Base-by-base conservation (phyloP, 2,113 vertebrate genomes). In the Ailuropoda melanoleuca region DNA sequence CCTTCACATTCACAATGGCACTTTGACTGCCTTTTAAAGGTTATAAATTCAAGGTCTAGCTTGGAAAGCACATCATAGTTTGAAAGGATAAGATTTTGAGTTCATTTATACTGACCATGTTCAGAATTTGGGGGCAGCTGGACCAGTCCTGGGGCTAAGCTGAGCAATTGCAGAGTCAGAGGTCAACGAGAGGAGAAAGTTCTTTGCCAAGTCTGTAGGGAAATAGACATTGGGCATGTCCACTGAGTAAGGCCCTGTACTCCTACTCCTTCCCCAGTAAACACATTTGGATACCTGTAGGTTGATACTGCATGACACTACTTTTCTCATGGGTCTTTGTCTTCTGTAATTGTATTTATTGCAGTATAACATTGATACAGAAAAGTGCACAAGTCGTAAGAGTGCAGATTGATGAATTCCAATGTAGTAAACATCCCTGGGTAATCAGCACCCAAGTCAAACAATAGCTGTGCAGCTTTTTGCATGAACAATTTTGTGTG, bases 11-110 rank as follows among this genome's bases (percentile, higher is more conserved):
- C 14, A 34, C 11, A 43, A 18, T 19, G 3, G 43, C 14, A 15
- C n/a, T 24, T 26, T 46, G 17, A 31, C 6, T 21, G 11, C 60
- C 50, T 48, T 55, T 68, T 62, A 91, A 87, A 80, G 1, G 15
- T 24, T 83, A 11, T 39, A 70, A 70, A 88, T 93, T 88, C 78
- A 89, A 37, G 48, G 70, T 80, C 74, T 48, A 58, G 34, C 55
- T 83, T 92, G 80, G 92, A 96, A 4, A 77, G 29, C 12, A 23
- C 43, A 46, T 58, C 39, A 3, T 5, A 7, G 21, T 46, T 82
- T 86, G 80, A 77, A 55, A 37, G n/a, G 46, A 17, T 78, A 14
- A 21, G 46, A 89, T 43, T 91, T 88, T 21, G 8, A 39, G 12
- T 68, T 74, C 3, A 0, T 15, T 78, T 88, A 48, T 10, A 18